These are phyloP conservation scores for Cetoscarus ocellatus DNA, from an alignment of 2,797 vertebrate species.

Conservation along the genomic window DNA sequence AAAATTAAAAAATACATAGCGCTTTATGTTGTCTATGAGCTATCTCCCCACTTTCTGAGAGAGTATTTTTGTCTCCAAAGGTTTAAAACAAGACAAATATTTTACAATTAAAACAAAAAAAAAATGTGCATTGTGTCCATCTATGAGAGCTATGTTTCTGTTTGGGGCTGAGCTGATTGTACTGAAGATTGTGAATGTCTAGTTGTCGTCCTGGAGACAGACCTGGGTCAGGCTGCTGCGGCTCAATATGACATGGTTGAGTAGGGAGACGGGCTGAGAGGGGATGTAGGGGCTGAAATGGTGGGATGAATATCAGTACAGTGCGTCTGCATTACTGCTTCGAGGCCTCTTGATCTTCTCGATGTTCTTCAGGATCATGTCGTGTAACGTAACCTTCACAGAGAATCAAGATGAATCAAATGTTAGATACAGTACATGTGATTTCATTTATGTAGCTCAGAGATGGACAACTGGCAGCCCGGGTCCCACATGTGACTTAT, in stretches of 20 bases:
- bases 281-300: constrained; percentile 7
- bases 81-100: constrained; percentile 78
- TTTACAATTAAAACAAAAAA: constrained; percentile 79
- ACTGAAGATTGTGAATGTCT: constrained; percentile 59
- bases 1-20: constrained; percentile 80
- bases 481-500: too few species aligned
- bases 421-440: too few species aligned
- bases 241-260: constrained; percentile 49
- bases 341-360: constrained; percentile 99
- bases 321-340: constrained; percentile 96
- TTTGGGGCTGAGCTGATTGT: constrained; percentile 70
- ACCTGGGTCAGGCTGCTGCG: constrained; percentile 49
- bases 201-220: constrained; percentile 57
- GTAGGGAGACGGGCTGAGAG: constrained; percentile 2
- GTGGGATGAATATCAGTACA: constrained; percentile 74
- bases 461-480: too few species aligned
- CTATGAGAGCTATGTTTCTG: constrained; percentile 61
- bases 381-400: constrained; percentile 95
- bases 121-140: constrained; percentile 52
- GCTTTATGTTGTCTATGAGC: constrained; percentile 49
- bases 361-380: constrained; percentile 99
- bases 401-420: not conserved
- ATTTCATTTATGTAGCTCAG: too few species aligned
- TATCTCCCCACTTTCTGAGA: constrained; percentile 36
- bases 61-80: constrained; percentile 53